Conservation (phyloP, 2,888 invertebrate genomes). For the Acanthopleura granulata region DNA sequence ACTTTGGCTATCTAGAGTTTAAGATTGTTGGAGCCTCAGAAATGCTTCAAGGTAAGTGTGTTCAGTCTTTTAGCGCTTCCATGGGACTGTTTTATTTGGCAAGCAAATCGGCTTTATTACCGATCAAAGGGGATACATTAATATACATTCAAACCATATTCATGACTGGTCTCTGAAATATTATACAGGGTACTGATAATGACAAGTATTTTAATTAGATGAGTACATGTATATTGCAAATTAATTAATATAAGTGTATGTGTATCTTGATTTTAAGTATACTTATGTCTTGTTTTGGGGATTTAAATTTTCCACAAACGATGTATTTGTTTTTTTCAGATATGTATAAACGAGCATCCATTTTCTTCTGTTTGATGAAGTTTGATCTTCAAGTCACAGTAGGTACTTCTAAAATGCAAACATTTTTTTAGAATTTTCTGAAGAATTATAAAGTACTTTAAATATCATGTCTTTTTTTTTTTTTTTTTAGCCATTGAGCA, state of each 20-base stretch:
- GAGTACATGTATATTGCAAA: neutral
- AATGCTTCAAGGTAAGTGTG: constrained; percentile 53
- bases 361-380: constrained; percentile 62
- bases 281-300: too few species aligned
- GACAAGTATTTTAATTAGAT: neutral
- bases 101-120: too few species aligned
- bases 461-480: too few species aligned
- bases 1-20: constrained; percentile 63
- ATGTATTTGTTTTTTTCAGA: constrained; percentile 40
- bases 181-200: too few species aligned
- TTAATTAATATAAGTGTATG: neutral
- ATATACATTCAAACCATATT: too few species aligned
- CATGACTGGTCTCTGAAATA: too few species aligned
- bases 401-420: constrained; percentile 39
- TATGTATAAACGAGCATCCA: constrained; percentile 60
- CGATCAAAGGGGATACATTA: too few species aligned
- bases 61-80: neutral
- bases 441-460: too few species aligned
- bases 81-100: too few species aligned
- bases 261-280: neutral
- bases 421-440: neutral
- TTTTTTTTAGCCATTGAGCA: too few species aligned
- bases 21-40: constrained; percentile 62
- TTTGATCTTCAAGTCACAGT: constrained; percentile 67
- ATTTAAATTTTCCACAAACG: too few species aligned